Evolutionary conservation across 2,797 vertebrate species (phyloP), one percentile per base, ranked within the genome.

Genomic region (Myotis findleyi): DNA sequence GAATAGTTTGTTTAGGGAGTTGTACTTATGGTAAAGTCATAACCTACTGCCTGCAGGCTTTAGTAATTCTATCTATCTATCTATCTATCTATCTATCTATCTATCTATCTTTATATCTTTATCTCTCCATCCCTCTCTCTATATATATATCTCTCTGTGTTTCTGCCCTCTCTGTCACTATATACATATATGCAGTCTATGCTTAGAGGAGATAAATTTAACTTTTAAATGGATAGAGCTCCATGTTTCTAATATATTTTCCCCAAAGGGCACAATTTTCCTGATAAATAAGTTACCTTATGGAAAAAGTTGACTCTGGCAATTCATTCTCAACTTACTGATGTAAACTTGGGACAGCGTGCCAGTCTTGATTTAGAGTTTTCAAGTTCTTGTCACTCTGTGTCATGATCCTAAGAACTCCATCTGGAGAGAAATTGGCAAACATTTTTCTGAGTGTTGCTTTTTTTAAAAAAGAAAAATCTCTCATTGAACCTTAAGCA

Each of bases 351-450:
- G 84, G 51, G 47, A 69, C 33, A 68, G 7, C 4, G 16, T 75
- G 82, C 47, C 81, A 76, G 77, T 57, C 85, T 85, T 90, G 62
- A 87, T 72, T 73, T 93, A 68, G 75, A 90, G 30, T 89, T 91
- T 77, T 94, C 25, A 53, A n/a, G 33, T 57, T 89, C 80, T 53
- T 72, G 16, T 93, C 69, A 90, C 14, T 30, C 59, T 68, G 13
- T 71, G 53, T 76, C 33, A 88, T 27, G 44, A 23, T 64, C 25
- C 77, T 44, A 80, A 93, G 77, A 94, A 27, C 87, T 94, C 87
- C 87, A 36, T 80, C 64, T 96, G 44, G 41, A 95, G 25, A 44
- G 41, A 47, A 92, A 69, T 41, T 79, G 71, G 69, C 69, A 85
- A 55, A 91, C 44, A 38, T 71, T 64, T 79, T 16, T 55, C 17